Evolutionary conservation across 2,888 invertebrate species (phyloP), one percentile per base, ranked within the genome.

Genomic region (Rhodophaea formosa): DNA sequence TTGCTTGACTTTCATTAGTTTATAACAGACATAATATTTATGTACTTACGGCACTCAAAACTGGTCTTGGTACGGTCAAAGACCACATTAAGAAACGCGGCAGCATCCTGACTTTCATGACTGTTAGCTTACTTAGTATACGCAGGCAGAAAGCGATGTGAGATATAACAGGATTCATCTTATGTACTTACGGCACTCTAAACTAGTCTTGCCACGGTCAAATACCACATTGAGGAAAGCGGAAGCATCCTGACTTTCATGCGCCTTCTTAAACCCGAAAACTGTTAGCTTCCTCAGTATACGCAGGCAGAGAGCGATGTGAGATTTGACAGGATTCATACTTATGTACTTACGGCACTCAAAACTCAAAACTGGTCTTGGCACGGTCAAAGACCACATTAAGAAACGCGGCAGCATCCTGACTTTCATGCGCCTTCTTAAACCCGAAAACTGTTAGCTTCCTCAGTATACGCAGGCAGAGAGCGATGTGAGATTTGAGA

Each of bases 181-280:
- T n/a, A n/a, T n/a, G n/a, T n/a, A 95, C 95, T 95, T 92, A 94
- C 98, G 94, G 76, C 96, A 95, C 78, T 96, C 95, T 55, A 98
- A 87, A 72, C 96, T 94, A 42, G 94, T 94, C 78, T 95, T 96
- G 55, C 95, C 93, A 56, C 96, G 90, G 61, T 95, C 95, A 79
- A 97, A 97, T 42, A 97, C 92, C 23, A 95, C 93, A 78, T 95
- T 95, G 57, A 98, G 82, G 78, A 98, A 98, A 1, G 93, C 92
- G 80, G 95, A 93, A 23, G 96, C 96, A 69, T 95, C 94, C 61
- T 93, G 93, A 69, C 94, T 95, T 70, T 95, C 93, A 58, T 96
- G 95, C 0, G 96, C 95, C 67, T 95, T 95, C 70, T 94, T 94
- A 68, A 97, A 95, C 0, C 98, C 98, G 76, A 95, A 95, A 16